phyloP scores from a whole-genome alignment of 2,113 vertebrate genomes.

The Leiothrix lutea region DNA sequence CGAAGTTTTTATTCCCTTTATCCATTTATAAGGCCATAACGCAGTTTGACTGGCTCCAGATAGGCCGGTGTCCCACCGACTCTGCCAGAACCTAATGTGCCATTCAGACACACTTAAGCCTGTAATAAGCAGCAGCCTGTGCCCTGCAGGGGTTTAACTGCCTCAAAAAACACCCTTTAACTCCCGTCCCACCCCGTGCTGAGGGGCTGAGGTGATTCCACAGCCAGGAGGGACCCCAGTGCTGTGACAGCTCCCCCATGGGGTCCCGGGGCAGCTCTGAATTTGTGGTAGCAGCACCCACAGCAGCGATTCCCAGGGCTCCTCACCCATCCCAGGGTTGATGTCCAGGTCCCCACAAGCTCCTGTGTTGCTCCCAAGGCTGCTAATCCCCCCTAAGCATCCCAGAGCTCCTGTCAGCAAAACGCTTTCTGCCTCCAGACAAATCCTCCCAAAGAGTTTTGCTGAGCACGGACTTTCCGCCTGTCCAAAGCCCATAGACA shows the following conservation, averaged over 20 bases:
- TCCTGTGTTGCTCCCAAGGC: not conserved
- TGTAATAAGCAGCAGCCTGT: conserved; percentile 49
- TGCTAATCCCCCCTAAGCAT: conserved; percentile 57
- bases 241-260: fast-evolving
- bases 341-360: not conserved
- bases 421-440: conserved; percentile 33
- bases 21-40: conserved; percentile 71
- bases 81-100: conserved; percentile 66
- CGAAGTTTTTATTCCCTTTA: conserved; percentile 62
- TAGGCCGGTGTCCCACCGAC: conserved; percentile 49
- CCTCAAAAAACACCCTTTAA: conserved; percentile 5
- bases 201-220: not conserved
- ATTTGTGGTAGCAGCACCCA: fast-evolving
- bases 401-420: conserved; percentile 41
- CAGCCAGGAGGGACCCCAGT: not conserved
- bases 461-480: conserved; percentile 42
- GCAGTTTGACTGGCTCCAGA: conserved; percentile 58
- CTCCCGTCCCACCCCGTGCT: not conserved
- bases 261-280: fast-evolving
- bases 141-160: conserved; percentile 20
- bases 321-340: not conserved
- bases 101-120: conserved; percentile 61
- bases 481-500: conserved; percentile 40
- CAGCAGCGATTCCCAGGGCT: not conserved
- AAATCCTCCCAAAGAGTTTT: conserved; percentile 62